phyloP scores from a whole-genome alignment of 2,113 vertebrate species.

The Eidolon helvum region DNA sequence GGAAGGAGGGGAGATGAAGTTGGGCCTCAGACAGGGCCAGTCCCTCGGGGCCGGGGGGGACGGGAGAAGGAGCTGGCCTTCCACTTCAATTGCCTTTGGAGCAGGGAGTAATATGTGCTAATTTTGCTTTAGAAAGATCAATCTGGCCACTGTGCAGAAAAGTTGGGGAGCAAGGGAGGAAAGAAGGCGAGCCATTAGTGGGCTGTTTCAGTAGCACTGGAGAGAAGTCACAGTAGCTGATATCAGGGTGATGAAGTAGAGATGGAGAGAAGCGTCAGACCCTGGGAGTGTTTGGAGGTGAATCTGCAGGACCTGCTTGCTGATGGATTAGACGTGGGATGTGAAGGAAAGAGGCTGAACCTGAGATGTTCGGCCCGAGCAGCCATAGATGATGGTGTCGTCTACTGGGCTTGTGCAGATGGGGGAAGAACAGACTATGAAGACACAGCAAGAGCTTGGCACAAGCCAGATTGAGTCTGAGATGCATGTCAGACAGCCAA shows the following conservation, averaged over 20 bases:
- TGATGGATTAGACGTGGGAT: fast-evolving
- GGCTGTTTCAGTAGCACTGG: not conserved
- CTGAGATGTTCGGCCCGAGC: not conserved
- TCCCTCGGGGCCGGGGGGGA: fast-evolving
- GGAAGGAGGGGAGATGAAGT: not conserved
- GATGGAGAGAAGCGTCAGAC: not conserved
- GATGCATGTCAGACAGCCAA: fast-evolving
- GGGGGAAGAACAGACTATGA: not conserved
- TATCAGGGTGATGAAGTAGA: not conserved
- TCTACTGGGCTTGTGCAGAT: not conserved
- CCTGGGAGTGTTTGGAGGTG: not conserved
- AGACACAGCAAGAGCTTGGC: not conserved
- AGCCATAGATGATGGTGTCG: fast-evolving
- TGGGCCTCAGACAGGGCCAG: fast-evolving
- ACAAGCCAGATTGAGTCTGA: fast-evolving
- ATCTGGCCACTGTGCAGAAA: not conserved
- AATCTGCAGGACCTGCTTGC: not conserved
- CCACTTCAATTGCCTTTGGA: fast-evolving
- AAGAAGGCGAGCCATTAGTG: fast-evolving
- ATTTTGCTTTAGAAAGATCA: not conserved
- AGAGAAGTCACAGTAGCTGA: fast-evolving
- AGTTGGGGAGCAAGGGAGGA: not conserved
- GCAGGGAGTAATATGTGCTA: not conserved
- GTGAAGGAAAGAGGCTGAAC: not conserved
- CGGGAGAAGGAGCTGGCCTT: fast-evolving